phyloP scores from a whole-genome alignment of 2,888 invertebrate species.

The Cerastoderma edule region DNA sequence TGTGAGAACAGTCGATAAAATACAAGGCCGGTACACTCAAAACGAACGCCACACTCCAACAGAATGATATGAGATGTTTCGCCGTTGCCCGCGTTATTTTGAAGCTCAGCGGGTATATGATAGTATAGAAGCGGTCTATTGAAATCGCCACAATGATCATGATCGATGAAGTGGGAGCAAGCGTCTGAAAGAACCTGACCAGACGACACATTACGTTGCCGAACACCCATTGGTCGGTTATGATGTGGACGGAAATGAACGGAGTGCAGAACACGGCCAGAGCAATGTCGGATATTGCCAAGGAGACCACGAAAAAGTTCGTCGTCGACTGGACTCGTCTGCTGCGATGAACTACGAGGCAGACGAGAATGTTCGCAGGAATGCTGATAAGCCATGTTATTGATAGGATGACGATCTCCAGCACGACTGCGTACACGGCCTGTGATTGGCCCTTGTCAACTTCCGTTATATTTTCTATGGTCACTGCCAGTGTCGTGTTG shows the following conservation, averaged over 20 bases:
- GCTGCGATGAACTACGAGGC: constrained; percentile 80
- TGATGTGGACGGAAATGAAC: constrained; percentile 66
- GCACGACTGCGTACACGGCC: constrained; percentile 28
- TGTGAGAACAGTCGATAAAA: constrained; percentile 64
- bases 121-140: constrained; percentile 82
- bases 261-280: constrained; percentile 72
- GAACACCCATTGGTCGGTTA: constrained; percentile 69
- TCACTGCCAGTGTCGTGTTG: constrained; percentile 14
- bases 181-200: constrained; percentile 71
- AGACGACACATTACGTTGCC: constrained; percentile 75
- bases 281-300: constrained; percentile 75
- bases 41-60: constrained; percentile 67
- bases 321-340: constrained; percentile 83
- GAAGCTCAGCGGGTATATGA: constrained; percentile 82
- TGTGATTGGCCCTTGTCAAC: not conserved
- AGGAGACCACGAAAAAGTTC: constrained; percentile 81
- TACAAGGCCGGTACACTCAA: constrained; percentile 72
- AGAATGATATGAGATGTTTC: constrained; percentile 75
- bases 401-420: constrained; percentile 37
- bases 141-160: constrained; percentile 77
- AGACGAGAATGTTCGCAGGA: constrained; percentile 78
- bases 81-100: constrained; percentile 80
- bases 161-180: constrained; percentile 66
- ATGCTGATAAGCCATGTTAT: constrained; percentile 67
- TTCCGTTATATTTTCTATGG: constrained; percentile 10